Base-by-base conservation (phyloP, 2,797 vertebrate species). In the Muscicapa comitata region DNA sequence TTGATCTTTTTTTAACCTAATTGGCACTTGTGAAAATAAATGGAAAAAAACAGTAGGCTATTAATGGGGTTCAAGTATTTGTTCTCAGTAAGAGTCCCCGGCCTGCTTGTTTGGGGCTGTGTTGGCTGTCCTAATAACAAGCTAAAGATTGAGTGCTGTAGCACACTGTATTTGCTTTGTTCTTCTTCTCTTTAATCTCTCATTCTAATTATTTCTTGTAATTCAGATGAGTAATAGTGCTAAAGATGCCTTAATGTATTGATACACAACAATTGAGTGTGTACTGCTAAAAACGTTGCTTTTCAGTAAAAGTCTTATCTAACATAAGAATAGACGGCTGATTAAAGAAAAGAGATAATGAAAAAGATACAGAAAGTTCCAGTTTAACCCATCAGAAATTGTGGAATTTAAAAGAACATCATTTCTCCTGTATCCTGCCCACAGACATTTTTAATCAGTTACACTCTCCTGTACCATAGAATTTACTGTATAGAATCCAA, bases 1-100 rank as follows among this genome's bases (percentile, higher is more conserved):
- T 88, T 72, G 92, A 96, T 97, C 79, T 95, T 86, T 59, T 97
- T 96, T 92, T 94, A 94, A 88, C 70, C 84, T 97, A 97, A 98
- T 96, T 97, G 96, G 96, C 66, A 95, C 95, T 97, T 96, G 78
- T 83, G 91, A 94, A 95, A 94, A 83, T 90, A 94, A 94, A 76
- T 96, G 94, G 93, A 86, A 93, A 86, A 97, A 76, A 74, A 3
- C 66, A 83, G 80, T 80, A 75, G 61, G 80, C 66, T 90, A 3
- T 90, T 87, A 77, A 48, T 92, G 88, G 35, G 35, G 54, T 92
- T 96, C 83, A 94, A 95, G 95, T 95, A 85, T 88, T 95, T 97
- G 68, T 77, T 92, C 88, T 88, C 61, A 45, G 17, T 62, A 86
- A 72, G 77, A 71, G 70, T 84, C 75, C 65, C 55, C 62, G 57